Base-by-base conservation (phyloP, 2,113 vertebrate genomes). In the Cnemophilus loriae region DNA sequence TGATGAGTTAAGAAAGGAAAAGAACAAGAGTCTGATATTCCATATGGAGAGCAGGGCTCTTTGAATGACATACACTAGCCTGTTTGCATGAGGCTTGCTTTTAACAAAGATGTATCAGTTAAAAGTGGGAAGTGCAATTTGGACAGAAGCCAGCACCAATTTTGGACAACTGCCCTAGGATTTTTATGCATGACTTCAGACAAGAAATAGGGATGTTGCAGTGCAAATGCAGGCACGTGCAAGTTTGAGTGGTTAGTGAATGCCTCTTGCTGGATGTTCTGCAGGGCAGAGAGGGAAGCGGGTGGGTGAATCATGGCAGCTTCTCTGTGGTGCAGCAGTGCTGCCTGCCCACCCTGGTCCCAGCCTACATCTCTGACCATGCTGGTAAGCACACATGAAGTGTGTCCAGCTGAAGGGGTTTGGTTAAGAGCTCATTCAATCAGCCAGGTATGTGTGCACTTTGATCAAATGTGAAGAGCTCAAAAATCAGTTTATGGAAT, bases 381-480 rank as follows among this genome's bases (percentile, higher is more conserved):
- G 21, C 74, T 82, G n/a, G 17, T 46, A 63, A 55, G 56, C 32
- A 27, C 14, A 22, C 20, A 27, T 73, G 21, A 9, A 67, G 15
- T 63, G 60, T 35, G n/a, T 55, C 86, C 27, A 52, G 57, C 24
- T 50, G 33, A 68, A 24, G 0, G 8, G 26, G 5, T 35, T 82
- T 79, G 52, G 26, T 85, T 75, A 64, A 76, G 61, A 83, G 49
- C 27, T 74, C 47, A 6, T 74, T 65, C 71, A 41, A 24, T 70
- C 33, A 75, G 20, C 52, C 33, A 55, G 2, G 0, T 30, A 15
- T 3, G 0, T 24, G n/a, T 87, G 60, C 13, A 7, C 39, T 70
- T 65, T 0, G 33, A 68, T 75, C 33, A 67, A 21, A 70, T 56
- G 23, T 1, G 0, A 33, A 55, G 42, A 94, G 26, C 33, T 75